Evolutionary conservation across 2,797 vertebrate genomes (phyloP).

Genomic region (Apodemus agrarius): DNA sequence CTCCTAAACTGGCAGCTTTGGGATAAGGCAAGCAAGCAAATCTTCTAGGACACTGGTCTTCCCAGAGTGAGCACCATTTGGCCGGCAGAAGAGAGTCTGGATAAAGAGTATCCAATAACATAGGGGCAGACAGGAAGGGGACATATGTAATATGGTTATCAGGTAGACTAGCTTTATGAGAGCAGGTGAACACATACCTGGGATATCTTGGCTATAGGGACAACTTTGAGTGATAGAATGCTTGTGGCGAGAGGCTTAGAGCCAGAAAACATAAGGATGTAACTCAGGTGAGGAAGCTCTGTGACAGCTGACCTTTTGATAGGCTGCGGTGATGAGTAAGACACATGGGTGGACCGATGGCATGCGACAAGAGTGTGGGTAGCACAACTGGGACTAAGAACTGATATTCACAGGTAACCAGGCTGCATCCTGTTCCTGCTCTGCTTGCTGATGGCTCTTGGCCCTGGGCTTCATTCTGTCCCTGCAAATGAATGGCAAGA

Average conservation of each 20-base stretch:
- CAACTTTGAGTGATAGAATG: neutral
- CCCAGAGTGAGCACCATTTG: neutral
- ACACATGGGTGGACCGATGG: neutral
- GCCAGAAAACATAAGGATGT: neutral
- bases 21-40: neutral
- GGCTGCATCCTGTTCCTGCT: rapidly evolving
- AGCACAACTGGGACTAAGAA: neutral
- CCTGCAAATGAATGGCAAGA: neutral
- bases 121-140: neutral
- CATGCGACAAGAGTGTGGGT: neutral
- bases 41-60: neutral
- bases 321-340: neutral
- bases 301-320: neutral
- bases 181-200: neutral
- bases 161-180: neutral
- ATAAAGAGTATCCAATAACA: neutral
- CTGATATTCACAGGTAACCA: neutral
- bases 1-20: neutral
- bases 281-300: neutral
- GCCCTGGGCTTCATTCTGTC: neutral
- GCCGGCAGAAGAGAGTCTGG: neutral
- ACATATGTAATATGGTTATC: rapidly evolving
- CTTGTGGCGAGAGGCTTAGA: neutral
- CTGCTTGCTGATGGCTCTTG: neutral
- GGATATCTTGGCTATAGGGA: neutral